Evolutionary conservation across 2,113 vertebrate genomes (phyloP).

Genomic region (Sebastes fasciatus): DNA sequence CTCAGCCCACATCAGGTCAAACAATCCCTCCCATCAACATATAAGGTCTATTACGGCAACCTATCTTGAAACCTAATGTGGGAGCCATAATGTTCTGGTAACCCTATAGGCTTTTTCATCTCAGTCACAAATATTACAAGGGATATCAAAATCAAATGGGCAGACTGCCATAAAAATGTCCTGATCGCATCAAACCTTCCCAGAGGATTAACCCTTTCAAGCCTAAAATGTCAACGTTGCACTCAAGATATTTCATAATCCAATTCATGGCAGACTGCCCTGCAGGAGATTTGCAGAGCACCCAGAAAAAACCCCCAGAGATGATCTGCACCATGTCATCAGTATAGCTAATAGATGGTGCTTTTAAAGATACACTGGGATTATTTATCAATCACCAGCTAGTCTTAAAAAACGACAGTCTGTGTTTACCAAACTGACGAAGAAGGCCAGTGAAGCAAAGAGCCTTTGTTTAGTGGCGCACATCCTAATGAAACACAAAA

Average conservation of each 20-base stretch:
- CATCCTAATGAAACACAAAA: no score
- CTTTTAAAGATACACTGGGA: no score
- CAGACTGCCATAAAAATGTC: neutral
- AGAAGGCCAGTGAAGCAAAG: no score
- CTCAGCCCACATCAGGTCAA: neutral
- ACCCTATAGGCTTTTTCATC: neutral
- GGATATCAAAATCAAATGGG: neutral
- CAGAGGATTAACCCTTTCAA: neutral
- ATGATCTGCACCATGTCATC: no score
- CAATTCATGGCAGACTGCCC: neutral
- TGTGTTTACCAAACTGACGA: no score
- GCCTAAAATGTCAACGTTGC: neutral
- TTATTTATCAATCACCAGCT: no score
- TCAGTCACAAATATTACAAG: neutral
- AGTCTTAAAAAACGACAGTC: no score
- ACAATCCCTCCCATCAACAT: neutral
- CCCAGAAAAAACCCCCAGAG: no score
- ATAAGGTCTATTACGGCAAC: neutral
- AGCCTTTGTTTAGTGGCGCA: no score
- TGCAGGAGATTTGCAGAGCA: no score
- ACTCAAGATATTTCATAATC: neutral
- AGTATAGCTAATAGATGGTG: no score
- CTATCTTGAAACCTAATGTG: neutral
- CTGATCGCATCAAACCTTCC: neutral
- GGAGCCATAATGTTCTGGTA: neutral